phyloP scores from a whole-genome alignment of 2,797 vertebrate genomes.

The Adrianichthys oophorus region DNA sequence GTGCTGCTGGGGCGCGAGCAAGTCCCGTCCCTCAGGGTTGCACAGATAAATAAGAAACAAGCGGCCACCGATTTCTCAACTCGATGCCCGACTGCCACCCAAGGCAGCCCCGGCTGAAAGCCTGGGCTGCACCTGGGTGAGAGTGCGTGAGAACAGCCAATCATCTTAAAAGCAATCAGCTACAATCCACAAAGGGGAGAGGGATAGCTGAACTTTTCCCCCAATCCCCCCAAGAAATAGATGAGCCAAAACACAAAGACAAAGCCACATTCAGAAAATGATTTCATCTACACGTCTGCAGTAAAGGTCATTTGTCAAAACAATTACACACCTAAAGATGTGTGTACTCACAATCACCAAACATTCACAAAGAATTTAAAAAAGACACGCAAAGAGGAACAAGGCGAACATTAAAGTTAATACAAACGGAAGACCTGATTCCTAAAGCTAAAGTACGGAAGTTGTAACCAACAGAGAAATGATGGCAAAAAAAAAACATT shows the following conservation, averaged over 20 bases:
- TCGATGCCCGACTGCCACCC: constrained; percentile 47
- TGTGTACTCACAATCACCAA: constrained; percentile 40
- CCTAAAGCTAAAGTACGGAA: constrained; percentile 46
- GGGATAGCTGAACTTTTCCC: constrained; percentile 76
- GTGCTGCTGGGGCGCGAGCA: constrained; percentile 62
- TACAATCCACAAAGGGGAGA: constrained; percentile 75
- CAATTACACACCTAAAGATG: constrained; percentile 28
- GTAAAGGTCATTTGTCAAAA: constrained; percentile 26
- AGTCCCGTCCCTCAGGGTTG: constrained; percentile 50
- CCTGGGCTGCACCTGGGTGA: constrained; percentile 40
- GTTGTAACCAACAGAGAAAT: constrained; percentile 29
- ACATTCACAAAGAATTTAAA: constrained; percentile 33
- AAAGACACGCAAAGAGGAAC: constrained; percentile 19
- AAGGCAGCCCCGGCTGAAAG: constrained; percentile 17
- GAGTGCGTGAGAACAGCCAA: constrained; percentile 62
- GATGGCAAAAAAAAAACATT: constrained; percentile 5
- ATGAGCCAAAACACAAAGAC: constrained; percentile 58
- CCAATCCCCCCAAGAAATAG: constrained; percentile 60
- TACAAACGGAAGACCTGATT: constrained; percentile 31
- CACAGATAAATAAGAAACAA: constrained; percentile 38
- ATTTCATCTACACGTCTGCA: constrained; percentile 21
- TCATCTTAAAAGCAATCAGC: constrained; percentile 79
- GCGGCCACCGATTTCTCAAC: constrained; percentile 46
- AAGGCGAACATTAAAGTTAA: constrained; percentile 21
- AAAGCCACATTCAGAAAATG: constrained; percentile 51